These are phyloP conservation scores for Rhinopomastus cyanomelas DNA, from an alignment of 2,113 vertebrate genomes.

Conservation along the genomic window DNA sequence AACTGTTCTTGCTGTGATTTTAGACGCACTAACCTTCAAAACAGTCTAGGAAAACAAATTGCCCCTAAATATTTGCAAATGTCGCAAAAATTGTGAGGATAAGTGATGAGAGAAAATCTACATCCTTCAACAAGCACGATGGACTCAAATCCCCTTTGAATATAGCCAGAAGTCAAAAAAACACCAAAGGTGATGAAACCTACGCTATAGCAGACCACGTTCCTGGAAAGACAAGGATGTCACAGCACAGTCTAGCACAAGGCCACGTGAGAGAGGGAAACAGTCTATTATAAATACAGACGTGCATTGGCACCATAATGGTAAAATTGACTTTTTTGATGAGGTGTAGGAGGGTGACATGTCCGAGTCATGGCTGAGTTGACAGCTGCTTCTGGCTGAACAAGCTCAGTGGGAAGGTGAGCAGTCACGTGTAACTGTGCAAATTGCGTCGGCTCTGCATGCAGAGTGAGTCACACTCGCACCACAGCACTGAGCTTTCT, in stretches of 20 bases:
- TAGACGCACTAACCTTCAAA: background rate
- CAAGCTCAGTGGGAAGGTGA: background rate
- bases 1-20: background rate
- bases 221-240: background rate
- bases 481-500: background rate
- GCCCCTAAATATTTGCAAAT: background rate
- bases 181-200: rapidly evolving
- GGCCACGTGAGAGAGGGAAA: background rate
- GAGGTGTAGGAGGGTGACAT: background rate
- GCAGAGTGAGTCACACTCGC: background rate
- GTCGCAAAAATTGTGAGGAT: background rate
- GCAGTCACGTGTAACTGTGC: rapidly evolving
- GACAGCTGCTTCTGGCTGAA: background rate
- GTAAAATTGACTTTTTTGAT: background rate
- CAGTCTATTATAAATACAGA: background rate
- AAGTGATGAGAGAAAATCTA: background rate
- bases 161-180: background rate
- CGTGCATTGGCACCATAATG: background rate
- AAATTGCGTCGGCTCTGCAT: rapidly evolving
- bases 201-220: rapidly evolving
- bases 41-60: background rate
- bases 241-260: background rate
- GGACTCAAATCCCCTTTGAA: background rate
- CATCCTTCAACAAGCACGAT: background rate
- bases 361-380: background rate